Percentiles rank a stretch among this genome's conserved stretches.
phyloP scores from a whole-genome alignment of 1,140 invertebrate species.

The Ceratosolen solmsi region DNA sequence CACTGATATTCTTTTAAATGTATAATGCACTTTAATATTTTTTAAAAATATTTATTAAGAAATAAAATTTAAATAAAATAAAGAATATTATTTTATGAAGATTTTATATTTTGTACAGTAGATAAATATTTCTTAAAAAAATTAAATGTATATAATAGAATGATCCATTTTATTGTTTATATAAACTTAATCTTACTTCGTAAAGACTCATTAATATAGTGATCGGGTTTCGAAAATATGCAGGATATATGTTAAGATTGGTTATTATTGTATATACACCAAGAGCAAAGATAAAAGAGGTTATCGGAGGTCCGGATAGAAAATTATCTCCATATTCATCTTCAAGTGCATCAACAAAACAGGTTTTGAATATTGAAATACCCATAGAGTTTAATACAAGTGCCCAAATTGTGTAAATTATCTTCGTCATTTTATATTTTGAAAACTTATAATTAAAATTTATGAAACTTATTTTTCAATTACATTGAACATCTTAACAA shows the following conservation, averaged over 20 bases:
- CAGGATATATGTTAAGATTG: conserved; percentile 57
- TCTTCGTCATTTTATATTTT: conserved; percentile 55
- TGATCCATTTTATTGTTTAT: too few species aligned
- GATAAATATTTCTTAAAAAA: background rate
- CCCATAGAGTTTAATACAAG: conserved; percentile 56
- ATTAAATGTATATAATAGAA: background rate
- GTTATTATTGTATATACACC: conserved; percentile 61
- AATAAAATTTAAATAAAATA: too few species aligned
- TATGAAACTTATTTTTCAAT: background rate
- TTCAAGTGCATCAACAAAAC: conserved; percentile 57
- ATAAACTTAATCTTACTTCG: conserved; percentile 57
- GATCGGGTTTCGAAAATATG: conserved; percentile 55
- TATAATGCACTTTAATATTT: too few species aligned
- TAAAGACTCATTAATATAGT: conserved; percentile 56
- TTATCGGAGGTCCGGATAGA: conserved; percentile 54
- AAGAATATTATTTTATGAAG: too few species aligned
- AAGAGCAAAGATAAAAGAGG: conserved; percentile 56
- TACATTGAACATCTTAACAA: background rate
- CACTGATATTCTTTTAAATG: too few species aligned
- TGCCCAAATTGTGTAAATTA: conserved; percentile 62
- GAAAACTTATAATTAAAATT: conserved; percentile 8
- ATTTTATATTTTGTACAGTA: background rate
- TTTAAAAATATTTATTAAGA: too few species aligned
- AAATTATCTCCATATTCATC: conserved; percentile 57
- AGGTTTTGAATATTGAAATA: conserved; percentile 60